A percentile compares a stretch with the other conserved stretches of the same genome.
Conservation (phyloP, 2,888 invertebrate genomes). For the Lutraria lutraria region DNA sequence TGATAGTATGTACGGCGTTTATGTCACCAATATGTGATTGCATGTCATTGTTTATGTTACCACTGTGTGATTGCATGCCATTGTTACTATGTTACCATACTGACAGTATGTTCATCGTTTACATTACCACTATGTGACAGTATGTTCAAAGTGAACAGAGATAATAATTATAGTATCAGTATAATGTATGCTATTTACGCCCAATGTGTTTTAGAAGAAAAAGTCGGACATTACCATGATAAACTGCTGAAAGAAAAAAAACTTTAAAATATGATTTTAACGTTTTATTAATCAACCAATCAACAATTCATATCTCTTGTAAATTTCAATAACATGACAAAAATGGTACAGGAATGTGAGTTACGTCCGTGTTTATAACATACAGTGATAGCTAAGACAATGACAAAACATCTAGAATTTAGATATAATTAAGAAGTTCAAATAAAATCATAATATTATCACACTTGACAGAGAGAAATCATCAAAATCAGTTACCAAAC, state of each 20-base stretch:
- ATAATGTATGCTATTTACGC: too few species aligned
- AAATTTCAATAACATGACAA: slow-evolving; percentile 33
- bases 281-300: slow-evolving; percentile 41
- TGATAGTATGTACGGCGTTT: neutral
- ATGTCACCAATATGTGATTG: neutral
- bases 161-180: too few species aligned
- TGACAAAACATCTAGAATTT: neutral
- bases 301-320: slow-evolving; percentile 42
- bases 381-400: neutral
- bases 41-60: neutral
- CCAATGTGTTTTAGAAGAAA: neutral
- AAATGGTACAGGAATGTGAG: slow-evolving; percentile 36
- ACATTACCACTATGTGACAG: neutral
- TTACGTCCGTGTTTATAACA: neutral
- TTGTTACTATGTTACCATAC: neutral
- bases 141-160: neutral
- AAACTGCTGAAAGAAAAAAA: neutral
- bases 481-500: too few species aligned
- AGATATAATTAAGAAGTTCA: neutral
- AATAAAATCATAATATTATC: neutral
- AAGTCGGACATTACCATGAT: neutral
- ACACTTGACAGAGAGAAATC: neutral
- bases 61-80: neutral
- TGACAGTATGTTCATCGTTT: neutral
- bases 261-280: neutral